These are phyloP conservation scores for Acleris holmiana DNA, from an alignment of 2,888 invertebrate genomes.

Conservation along the genomic window DNA sequence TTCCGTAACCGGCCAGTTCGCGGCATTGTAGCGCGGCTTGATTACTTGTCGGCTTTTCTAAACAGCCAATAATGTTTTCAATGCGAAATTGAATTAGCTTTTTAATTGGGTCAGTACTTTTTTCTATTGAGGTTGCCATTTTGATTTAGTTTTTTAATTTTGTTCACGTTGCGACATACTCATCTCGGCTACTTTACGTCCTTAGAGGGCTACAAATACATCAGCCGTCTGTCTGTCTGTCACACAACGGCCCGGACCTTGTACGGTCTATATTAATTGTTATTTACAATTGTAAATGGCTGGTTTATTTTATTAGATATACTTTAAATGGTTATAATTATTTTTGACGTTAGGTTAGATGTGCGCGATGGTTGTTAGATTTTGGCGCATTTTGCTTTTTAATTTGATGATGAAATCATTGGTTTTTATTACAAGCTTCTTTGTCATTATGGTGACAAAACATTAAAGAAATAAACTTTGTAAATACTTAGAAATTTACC, in stretches of 20 bases:
- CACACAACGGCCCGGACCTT: conserved; percentile 62
- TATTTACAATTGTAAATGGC: conserved; percentile 73
- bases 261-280: conserved; percentile 69
- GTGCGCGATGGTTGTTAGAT: neutral
- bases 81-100: conserved; percentile 32
- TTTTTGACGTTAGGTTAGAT: conserved; percentile 50
- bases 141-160: conserved; percentile 21
- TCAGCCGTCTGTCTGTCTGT: conserved; percentile 61
- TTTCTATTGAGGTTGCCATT: conserved; percentile 16
- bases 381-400: conserved; percentile 6
- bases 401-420: neutral
- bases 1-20: conserved; percentile 15
- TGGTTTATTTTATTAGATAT: conserved; percentile 63
- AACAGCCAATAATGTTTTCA: conserved; percentile 32
- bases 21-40: conserved; percentile 15
- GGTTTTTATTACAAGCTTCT: too few relatives aligned
- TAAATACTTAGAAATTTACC: too few relatives aligned
- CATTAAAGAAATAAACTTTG: too few relatives aligned
- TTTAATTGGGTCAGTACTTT: conserved; percentile 24
- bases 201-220: conserved; percentile 46
- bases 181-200: conserved; percentile 45
- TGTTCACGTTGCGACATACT: conserved; percentile 34
- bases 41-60: conserved; percentile 26
- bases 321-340: conserved; percentile 60
- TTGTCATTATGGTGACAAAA: too few relatives aligned